Evolutionary conservation across 2,797 vertebrate genomes (phyloP).

Genomic region (Sparus aurata): DNA sequence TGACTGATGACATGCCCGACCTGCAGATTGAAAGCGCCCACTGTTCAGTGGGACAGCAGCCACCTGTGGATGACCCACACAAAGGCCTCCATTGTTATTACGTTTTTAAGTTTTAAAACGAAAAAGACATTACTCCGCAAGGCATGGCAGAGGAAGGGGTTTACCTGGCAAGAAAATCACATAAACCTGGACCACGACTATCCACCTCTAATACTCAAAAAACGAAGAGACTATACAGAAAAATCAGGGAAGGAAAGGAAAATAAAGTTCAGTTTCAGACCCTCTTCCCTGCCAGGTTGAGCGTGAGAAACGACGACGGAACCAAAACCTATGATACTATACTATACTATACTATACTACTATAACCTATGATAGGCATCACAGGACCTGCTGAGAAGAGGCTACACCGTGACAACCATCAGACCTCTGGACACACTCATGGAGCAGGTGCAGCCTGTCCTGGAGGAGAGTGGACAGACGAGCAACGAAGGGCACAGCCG

Average conservation of each 20-base stretch:
- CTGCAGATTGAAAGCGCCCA: slow-evolving; percentile 9
- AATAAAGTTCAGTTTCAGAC: slow-evolving; percentile 30
- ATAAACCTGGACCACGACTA: slow-evolving; percentile 35
- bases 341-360: too few species aligned
- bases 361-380: too few species aligned
- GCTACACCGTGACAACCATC: neutral
- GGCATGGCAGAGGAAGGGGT: slow-evolving; percentile 16
- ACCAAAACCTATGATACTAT: neutral
- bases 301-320: neutral
- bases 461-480: neutral
- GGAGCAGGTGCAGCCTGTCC: neutral
- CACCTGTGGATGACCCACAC: neutral
- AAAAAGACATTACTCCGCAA: slow-evolving; percentile 8
- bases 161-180: slow-evolving; percentile 10
- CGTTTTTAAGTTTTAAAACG: slow-evolving; percentile 28
- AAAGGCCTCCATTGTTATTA: too few species aligned
- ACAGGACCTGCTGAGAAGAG: slow-evolving; percentile 13
- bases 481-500: neutral
- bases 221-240: slow-evolving; percentile 32
- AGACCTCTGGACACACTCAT: neutral
- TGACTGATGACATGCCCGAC: neutral
- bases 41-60: neutral
- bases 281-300: slow-evolving; percentile 14
- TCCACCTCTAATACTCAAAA: slow-evolving; percentile 25
- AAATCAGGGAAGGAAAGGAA: too few species aligned